Conservation (phyloP, 1,140 invertebrate species). For the Drosophila simulans region DNA sequence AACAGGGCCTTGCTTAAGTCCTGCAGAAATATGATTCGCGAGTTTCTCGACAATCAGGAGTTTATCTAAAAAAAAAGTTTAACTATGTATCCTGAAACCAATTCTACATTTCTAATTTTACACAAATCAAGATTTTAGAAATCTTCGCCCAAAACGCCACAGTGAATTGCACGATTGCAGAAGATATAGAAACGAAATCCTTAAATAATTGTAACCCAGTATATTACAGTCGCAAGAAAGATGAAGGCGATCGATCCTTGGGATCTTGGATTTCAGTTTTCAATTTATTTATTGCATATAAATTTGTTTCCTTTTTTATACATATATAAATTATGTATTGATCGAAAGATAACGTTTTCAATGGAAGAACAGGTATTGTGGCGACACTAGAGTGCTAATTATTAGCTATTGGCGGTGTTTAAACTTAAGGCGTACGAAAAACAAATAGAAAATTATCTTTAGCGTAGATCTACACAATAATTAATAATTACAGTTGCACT, state of each 20-base stretch:
- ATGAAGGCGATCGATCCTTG: conserved; percentile 10
- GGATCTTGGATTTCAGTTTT: conserved; percentile 52
- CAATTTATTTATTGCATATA: conserved; percentile 81
- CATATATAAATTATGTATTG: conserved; percentile 57
- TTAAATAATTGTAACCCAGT: not conserved
- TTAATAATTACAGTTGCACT: conserved; percentile 63
- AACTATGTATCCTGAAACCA: too few species aligned
- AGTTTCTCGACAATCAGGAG: conserved; percentile 65
- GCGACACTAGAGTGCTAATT: conserved; percentile 81
- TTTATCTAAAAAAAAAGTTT: conserved; percentile 25
- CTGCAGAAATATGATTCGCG: conserved; percentile 70
- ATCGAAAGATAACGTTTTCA: conserved; percentile 72
- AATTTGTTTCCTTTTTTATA: conserved; percentile 63
- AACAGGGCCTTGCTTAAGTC: conserved; percentile 60
- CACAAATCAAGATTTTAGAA: conserved; percentile 22
- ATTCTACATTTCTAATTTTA: not conserved
- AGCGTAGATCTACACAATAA: conserved; percentile 63
- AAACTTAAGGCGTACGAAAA: conserved; percentile 73
- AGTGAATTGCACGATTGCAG: too few species aligned
- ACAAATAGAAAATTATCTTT: conserved; percentile 64
- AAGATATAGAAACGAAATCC: too few species aligned
- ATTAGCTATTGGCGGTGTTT: conserved; percentile 82
- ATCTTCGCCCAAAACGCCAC: not conserved
- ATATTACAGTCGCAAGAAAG: not conserved
- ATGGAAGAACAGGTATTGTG: conserved; percentile 82